Evolutionary conservation across 2,797 vertebrate genomes (phyloP), one percentile per base, ranked within the genome.

Genomic region (Pangasius mekongensis): DNA sequence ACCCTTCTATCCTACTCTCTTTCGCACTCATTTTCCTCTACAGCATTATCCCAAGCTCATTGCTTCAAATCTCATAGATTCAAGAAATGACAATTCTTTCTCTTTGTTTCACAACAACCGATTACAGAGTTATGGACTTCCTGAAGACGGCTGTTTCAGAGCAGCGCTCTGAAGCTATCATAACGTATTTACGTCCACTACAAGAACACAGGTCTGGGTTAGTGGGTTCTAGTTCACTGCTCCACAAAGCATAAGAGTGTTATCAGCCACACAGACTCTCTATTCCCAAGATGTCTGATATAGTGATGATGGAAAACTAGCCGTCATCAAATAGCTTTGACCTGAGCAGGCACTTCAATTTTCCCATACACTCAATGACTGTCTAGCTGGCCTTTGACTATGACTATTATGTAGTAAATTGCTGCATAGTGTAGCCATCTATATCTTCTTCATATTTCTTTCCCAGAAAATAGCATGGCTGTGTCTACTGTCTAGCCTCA

Each of bases 391-490:
- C 52, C 33, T 85, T 80, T 84, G 39, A 49, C 81, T 39, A 66
- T 4, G 5, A 76, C 14, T 5, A 67, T 30, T 66, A 54, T 43
- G 24, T 56, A 36, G 49, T 47, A 85, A 85, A 85, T 58, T 39
- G 73, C 14, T 33, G 58, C 47, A 67, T 56, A n/a, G 24, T 77
- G 71, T 76, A 76, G 58, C 58, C 36, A 10, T 85, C 33, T 85
- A n/a, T 43, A 18, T 69, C n/a, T 49, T n/a, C 27, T 39, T 84
- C 43, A 39, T 76, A 84, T 58, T 69, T 88, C 39, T 77, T 88
- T 76, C 33, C 62, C 36, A 33, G 73, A 11, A 43, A 77, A 85
- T 49, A 69, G 24, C 73, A n/a, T 7, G 36, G 62, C 62, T 84
- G 52, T 67, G 24, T 52, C 73, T 49, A 36, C n/a, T 22, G 87